A percentile compares a stretch with the other conserved stretches of the same genome.
Conservation (phyloP, 35 echinoderm and acorn worm genomes). For the Apostichopus californicus region DNA sequence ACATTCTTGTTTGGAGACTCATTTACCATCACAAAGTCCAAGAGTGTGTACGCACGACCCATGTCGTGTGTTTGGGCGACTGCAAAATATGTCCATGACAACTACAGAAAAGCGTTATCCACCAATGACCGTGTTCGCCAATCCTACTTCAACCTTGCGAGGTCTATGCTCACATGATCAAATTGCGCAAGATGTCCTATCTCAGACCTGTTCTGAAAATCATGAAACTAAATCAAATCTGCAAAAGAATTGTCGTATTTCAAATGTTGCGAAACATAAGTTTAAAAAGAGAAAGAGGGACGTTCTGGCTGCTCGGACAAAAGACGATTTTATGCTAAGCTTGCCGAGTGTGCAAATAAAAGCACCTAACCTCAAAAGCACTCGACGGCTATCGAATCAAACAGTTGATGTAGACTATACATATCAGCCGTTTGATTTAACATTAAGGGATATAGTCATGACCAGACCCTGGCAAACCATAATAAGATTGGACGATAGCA, state of each 20-base stretch:
- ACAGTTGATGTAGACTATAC: not conserved
- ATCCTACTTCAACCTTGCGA: not conserved
- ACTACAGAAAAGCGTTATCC: not conserved
- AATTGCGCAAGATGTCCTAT: too few relatives aligned
- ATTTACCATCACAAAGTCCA: not conserved
- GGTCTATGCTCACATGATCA: not conserved
- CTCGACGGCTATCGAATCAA: not conserved
- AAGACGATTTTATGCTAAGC: not conserved
- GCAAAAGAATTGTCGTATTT: too few relatives aligned
- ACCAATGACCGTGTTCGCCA: not conserved
- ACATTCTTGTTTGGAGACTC: not conserved
- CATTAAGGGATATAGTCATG: not conserved
- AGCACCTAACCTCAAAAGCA: not conserved
- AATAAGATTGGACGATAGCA: not conserved
- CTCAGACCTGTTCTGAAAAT: too few relatives aligned
- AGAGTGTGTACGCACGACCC: not conserved
- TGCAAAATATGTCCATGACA: conserved; percentile 9
- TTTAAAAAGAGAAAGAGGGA: not conserved
- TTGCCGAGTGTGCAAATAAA: not conserved
- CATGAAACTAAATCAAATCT: too few relatives aligned
- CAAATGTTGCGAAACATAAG: not conserved
- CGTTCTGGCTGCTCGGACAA: not conserved
- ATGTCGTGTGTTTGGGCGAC: conserved; percentile 5
- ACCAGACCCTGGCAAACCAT: conserved; percentile 5
- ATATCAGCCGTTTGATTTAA: not conserved